Conservation (phyloP, 1,140 invertebrate species). For the Diorhabda sublineata region DNA sequence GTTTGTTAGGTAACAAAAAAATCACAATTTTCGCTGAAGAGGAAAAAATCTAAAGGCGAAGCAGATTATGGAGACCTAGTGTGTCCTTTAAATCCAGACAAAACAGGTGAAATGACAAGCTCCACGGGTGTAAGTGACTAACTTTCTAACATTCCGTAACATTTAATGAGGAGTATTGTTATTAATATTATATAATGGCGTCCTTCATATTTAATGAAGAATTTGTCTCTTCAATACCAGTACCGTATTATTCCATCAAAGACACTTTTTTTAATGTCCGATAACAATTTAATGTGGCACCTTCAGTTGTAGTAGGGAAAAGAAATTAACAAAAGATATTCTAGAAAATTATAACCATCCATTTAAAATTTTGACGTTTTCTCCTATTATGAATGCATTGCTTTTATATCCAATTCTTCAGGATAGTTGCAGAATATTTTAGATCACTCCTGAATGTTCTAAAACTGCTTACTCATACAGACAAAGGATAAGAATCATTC, state of each 20-base stretch:
- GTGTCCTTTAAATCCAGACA: constrained; percentile 69
- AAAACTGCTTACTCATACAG: too few relatives aligned
- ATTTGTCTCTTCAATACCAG: too few relatives aligned
- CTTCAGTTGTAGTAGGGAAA: neutral
- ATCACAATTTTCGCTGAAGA: constrained; percentile 83
- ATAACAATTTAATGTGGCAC: neutral
- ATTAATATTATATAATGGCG: neutral
- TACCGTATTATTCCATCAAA: too few relatives aligned
- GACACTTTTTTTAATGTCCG: neutral
- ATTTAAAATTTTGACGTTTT: too few relatives aligned
- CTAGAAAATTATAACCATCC: too few relatives aligned
- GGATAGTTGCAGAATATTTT: too few relatives aligned
- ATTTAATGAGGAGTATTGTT: neutral
- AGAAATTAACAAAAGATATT: constrained; percentile 3
- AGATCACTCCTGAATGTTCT: too few relatives aligned
- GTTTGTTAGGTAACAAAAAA: constrained; percentile 74
- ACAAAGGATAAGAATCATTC: too few relatives aligned
- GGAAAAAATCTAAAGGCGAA: constrained; percentile 80
- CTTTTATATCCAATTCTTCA: too few relatives aligned
- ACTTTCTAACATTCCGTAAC: constrained; percentile 48
- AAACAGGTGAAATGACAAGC: constrained; percentile 59
- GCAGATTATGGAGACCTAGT: constrained; percentile 79
- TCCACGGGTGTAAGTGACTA: constrained; percentile 53
- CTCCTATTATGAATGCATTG: too few relatives aligned
- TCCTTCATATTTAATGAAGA: too few relatives aligned